phyloP scores from a whole-genome alignment of 2,888 invertebrate species.

The Axea sp. region DNA sequence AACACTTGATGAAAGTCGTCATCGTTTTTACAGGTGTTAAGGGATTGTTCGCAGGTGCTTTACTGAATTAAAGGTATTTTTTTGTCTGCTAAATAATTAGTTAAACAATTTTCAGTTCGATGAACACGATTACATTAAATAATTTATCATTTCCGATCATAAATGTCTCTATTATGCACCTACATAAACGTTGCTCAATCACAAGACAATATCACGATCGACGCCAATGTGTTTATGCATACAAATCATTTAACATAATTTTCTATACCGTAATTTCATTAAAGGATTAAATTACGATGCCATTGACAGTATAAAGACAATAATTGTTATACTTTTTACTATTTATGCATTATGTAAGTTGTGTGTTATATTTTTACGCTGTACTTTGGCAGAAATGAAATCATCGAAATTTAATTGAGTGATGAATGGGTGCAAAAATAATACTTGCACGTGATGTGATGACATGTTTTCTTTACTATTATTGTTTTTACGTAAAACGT shows the following conservation, averaged over 20 bases:
- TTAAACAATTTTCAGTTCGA: slow-evolving; percentile 17
- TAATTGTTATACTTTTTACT: slow-evolving; percentile 1
- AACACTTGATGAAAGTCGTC: no score
- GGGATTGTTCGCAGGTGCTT: no score
- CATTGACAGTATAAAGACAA: slow-evolving; percentile 40
- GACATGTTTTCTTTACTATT: neutral
- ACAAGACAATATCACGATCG: slow-evolving; percentile 43
- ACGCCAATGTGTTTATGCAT: slow-evolving; percentile 30
- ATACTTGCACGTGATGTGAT: neutral
- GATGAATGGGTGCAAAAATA: no score
- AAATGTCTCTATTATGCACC: slow-evolving; percentile 41
- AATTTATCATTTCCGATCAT: slow-evolving; percentile 47
- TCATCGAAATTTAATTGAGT: no score
- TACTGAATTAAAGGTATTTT: no score
- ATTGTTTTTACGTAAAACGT: no score
- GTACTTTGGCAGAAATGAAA: no score
- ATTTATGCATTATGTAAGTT: neutral
- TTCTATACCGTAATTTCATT: slow-evolving; percentile 27
- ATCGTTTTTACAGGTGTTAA: no score
- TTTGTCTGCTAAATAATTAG: no score
- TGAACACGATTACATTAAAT: slow-evolving; percentile 10
- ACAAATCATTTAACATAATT: slow-evolving; percentile 43
- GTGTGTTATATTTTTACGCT: neutral
- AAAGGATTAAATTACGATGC: slow-evolving; percentile 31
- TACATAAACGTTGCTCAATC: slow-evolving; percentile 25